Conservation (phyloP, 1,140 invertebrate species). For the Schlechtendalia chinensis region DNA sequence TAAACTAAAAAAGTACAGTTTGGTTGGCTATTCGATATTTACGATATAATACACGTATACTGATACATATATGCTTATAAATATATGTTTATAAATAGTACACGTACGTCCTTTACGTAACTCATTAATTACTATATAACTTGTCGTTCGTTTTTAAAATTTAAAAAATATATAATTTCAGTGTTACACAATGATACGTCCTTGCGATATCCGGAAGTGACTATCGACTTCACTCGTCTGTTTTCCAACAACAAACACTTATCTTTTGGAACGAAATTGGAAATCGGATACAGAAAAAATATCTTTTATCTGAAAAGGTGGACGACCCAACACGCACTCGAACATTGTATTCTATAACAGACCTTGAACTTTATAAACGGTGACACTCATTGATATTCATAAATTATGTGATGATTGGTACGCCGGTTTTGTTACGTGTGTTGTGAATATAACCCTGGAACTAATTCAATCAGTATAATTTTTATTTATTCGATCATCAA, state of each 20-base stretch:
- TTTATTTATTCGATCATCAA: too few relatives aligned
- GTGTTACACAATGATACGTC: not conserved
- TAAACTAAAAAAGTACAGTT: too few relatives aligned
- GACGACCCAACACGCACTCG: not conserved
- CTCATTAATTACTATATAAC: too few relatives aligned
- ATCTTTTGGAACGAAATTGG: not conserved
- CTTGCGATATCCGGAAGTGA: not conserved
- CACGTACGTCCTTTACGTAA: too few relatives aligned
- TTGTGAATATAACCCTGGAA: not conserved
- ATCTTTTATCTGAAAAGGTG: not conserved
- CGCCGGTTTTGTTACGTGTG: not conserved
- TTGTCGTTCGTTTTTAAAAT: too few relatives aligned
- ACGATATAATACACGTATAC: too few relatives aligned
- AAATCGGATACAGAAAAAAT: not conserved
- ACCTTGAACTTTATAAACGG: not conserved
- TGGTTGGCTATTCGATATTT: too few relatives aligned
- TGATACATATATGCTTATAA: too few relatives aligned
- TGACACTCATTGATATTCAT: not conserved
- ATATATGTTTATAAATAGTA: too few relatives aligned
- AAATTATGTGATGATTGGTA: slow-evolving; percentile 19
- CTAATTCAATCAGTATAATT: too few relatives aligned
- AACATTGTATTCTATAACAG: not conserved
- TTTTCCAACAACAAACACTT: not conserved
- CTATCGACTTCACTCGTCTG: not conserved
- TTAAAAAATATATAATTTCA: not conserved